Conservation (phyloP, 2,797 vertebrate genomes). For the Sparus aurata region DNA sequence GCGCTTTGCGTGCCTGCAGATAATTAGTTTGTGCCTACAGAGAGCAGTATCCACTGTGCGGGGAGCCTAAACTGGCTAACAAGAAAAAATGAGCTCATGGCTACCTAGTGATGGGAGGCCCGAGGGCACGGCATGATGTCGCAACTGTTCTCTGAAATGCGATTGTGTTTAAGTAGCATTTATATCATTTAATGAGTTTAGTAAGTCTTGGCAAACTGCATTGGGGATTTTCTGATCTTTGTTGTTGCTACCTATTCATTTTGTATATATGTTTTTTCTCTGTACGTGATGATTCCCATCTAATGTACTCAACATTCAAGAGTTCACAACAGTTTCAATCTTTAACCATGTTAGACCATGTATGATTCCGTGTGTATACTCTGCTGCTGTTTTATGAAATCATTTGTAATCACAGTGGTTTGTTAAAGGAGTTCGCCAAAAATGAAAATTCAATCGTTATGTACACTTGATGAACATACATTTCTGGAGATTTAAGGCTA, state of each 20-base stretch:
- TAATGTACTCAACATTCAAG: not conserved
- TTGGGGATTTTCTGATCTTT: not conserved
- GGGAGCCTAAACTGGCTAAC: conserved; percentile 68
- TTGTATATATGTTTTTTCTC: not conserved
- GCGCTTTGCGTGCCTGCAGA: conserved; percentile 78
- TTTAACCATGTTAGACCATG: not conserved
- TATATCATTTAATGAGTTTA: conserved; percentile 16
- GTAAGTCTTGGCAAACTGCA: not conserved
- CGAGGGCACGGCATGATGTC: conserved; percentile 33
- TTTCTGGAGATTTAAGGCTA: no score
- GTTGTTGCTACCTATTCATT: not conserved
- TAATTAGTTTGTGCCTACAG: conserved; percentile 77
- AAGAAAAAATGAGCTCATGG: conserved; percentile 81
- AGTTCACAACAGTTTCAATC: not conserved
- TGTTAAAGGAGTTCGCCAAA: not conserved
- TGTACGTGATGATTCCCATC: not conserved
- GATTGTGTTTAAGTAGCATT: conserved; percentile 8
- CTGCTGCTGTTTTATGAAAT: conserved; percentile 8
- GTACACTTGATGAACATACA: no score
- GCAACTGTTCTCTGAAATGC: conserved; percentile 37
- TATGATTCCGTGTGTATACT: not conserved
- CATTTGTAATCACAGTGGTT: not conserved
- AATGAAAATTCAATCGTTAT: no score
- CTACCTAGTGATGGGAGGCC: conserved; percentile 74
- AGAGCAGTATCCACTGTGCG: conserved; percentile 73